These are phyloP conservation scores for Cylindroiulus punctatus DNA, from an alignment of 2,888 invertebrate genomes.

Conservation along the genomic window DNA sequence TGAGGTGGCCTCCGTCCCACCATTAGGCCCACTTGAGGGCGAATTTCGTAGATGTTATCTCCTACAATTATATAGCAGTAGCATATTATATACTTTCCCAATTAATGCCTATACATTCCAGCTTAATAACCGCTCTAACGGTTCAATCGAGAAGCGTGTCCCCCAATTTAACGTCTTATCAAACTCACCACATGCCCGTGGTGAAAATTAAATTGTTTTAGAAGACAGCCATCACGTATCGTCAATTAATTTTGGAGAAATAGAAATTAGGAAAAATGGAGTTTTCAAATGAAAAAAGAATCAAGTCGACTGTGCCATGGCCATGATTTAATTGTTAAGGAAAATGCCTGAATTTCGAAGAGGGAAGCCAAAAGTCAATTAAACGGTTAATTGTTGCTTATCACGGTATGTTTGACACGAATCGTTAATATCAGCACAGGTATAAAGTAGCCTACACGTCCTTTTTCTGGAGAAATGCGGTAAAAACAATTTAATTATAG, in stretches of 20 bases:
- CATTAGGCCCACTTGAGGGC: background rate
- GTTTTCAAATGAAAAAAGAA: background rate
- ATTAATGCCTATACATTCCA: background rate
- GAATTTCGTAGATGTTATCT: slow-evolving; percentile 16
- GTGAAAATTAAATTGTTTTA: background rate
- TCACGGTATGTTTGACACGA: slow-evolving; percentile 39
- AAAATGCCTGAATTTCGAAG: background rate
- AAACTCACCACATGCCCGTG: background rate
- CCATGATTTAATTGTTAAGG: background rate
- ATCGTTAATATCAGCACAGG: background rate
- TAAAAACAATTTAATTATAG: slow-evolving; percentile 16
- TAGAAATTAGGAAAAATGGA: background rate
- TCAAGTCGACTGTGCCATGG: background rate
- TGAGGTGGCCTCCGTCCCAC: background rate
- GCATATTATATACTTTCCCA: background rate
- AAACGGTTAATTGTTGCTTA: slow-evolving; percentile 31
- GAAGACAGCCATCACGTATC: background rate
- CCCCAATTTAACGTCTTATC: slow-evolving; percentile 22
- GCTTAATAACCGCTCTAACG: background rate
- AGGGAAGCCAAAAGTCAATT: background rate
- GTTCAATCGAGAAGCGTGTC: background rate
- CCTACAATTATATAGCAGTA: background rate
- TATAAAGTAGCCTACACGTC: background rate
- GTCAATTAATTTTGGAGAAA: background rate
- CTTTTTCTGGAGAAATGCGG: background rate